Evolutionary conservation across 2,113 vertebrate genomes (phyloP).

Genomic region (Fulica atra): DNA sequence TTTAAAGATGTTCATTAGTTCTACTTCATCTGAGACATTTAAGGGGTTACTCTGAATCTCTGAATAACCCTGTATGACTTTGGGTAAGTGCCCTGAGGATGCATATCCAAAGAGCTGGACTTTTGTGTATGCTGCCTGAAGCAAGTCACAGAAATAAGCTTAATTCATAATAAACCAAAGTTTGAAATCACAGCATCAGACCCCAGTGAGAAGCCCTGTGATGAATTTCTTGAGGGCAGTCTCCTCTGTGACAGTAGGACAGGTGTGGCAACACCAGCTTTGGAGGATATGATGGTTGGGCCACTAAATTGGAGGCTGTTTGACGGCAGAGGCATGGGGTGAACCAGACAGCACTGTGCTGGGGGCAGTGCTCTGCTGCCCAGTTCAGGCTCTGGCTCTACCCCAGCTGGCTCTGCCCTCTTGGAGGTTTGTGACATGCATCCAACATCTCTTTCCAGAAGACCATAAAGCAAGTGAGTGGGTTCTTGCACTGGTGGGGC

Average conservation of each 20-base stretch:
- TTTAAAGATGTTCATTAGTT: background rate
- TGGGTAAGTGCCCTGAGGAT: background rate
- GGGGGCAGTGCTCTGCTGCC: background rate
- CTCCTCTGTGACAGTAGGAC: accelerated
- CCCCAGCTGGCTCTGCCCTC: background rate
- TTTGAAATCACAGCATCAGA: background rate
- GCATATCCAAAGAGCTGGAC: background rate
- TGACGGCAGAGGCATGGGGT: background rate
- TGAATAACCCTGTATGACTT: background rate
- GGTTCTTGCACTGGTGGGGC: background rate
- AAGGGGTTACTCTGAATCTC: background rate
- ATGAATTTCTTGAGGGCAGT: background rate
- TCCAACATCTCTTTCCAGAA: background rate
- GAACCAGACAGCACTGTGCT: background rate
- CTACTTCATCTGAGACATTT: background rate
- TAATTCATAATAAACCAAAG: background rate
- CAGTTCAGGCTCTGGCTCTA: background rate
- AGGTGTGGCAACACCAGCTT: accelerated
- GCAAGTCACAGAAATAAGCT: background rate
- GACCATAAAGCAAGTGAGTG: accelerated
- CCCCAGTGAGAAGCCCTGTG: background rate
- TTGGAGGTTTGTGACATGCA: background rate
- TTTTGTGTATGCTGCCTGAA: background rate
- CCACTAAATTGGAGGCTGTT: background rate
- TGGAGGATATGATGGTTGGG: accelerated